These are phyloP conservation scores for Apeltes quadracus DNA, from an alignment of 2,113 vertebrate species.

Conservation along the genomic window DNA sequence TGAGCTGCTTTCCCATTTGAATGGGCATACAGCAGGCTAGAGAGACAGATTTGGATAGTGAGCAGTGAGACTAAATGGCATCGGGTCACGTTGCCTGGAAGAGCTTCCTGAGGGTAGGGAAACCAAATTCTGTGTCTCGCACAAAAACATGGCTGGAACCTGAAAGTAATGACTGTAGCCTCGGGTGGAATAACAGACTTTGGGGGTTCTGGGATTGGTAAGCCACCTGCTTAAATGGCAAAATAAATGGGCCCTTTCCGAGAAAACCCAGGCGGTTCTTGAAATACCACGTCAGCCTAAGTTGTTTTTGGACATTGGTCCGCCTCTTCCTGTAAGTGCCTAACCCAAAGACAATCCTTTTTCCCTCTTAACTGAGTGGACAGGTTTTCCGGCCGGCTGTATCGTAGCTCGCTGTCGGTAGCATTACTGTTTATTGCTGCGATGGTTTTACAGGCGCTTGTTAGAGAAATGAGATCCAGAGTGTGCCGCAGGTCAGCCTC, in stretches of 20 bases:
- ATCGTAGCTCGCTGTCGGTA: slow-evolving; percentile 1
- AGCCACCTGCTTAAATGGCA: slow-evolving; percentile 1
- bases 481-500: slow-evolving; percentile 19
- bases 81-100: slow-evolving; percentile 8
- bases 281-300: background rate
- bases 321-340: background rate
- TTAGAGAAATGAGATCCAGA: slow-evolving; percentile 23
- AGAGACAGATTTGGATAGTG: background rate
- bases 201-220: background rate
- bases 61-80: background rate
- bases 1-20: background rate
- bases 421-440: slow-evolving; percentile 9
- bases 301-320: slow-evolving; percentile 10
- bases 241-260: slow-evolving; percentile 13
- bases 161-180: slow-evolving; percentile 8
- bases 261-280: background rate
- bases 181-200: slow-evolving; percentile 2
- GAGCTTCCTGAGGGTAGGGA: background rate
- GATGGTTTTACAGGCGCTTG: slow-evolving; percentile 12
- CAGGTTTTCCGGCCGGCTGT: background rate
- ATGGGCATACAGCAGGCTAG: background rate
- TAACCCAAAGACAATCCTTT: background rate
- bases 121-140: slow-evolving; percentile 6
- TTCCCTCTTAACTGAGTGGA: background rate
- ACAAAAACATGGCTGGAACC: slow-evolving; percentile 5